phyloP scores from a whole-genome alignment of 2,888 invertebrate genomes.

The Notodonta dromedarius region DNA sequence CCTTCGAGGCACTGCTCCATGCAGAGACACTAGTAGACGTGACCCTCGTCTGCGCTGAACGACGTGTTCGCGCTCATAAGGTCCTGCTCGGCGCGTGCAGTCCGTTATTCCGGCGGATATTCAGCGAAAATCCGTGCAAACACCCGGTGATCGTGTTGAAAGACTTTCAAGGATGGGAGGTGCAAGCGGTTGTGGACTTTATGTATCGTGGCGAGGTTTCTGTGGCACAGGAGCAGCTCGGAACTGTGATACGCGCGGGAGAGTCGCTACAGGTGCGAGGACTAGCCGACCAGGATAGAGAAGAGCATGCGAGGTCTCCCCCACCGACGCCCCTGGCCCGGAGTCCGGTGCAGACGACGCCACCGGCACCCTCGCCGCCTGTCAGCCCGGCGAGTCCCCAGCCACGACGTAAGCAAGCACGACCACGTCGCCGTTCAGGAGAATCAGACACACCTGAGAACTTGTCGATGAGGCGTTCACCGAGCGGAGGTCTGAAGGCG shows the following conservation, averaged over 20 bases:
- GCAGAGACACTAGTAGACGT: conserved; percentile 95
- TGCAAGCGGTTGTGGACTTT: conserved; percentile 95
- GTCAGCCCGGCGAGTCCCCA: conserved; percentile 90
- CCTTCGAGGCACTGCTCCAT: conserved; percentile 94
- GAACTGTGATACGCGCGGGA: conserved; percentile 93
- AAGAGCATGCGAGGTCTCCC: conserved; percentile 69
- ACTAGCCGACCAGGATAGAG: conserved; percentile 86
- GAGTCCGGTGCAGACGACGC: conserved; percentile 73
- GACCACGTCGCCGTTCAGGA: conserved; percentile 93
- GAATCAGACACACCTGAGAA: conserved; percentile 86
- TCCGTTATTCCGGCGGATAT: conserved; percentile 94
- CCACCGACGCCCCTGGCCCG: conserved; percentile 71
- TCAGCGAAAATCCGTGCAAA: conserved; percentile 96
- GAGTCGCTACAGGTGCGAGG: conserved; percentile 94
- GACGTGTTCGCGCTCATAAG: conserved; percentile 94
- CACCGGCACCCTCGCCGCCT: conserved; percentile 76
- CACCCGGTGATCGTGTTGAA: conserved; percentile 96
- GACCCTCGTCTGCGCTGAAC: conserved; percentile 94
- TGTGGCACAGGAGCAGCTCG: conserved; percentile 93
- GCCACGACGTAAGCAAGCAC: conserved; percentile 93
- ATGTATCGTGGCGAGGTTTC: conserved; percentile 97
- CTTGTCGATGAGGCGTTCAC: conserved; percentile 85
- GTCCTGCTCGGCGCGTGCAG: conserved; percentile 95
- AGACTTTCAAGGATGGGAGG: conserved; percentile 94
- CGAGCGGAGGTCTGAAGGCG: conserved; percentile 68